Percentiles rank a stretch among this genome's conserved stretches.
Evolutionary conservation across 2,888 invertebrate genomes (phyloP).

Genomic region (Nebria salina): DNA sequence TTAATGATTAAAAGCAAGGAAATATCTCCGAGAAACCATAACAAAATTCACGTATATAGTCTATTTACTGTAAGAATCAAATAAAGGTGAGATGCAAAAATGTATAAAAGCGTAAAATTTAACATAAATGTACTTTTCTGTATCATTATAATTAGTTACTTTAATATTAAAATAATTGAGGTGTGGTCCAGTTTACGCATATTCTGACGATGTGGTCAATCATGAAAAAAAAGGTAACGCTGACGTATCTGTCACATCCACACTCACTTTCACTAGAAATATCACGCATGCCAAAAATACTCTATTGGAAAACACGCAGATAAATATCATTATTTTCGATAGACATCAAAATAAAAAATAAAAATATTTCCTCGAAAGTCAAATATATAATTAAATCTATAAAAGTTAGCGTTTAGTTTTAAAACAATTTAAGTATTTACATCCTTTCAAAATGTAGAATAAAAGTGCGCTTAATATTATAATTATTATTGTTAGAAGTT

Average conservation of each 20-base stretch:
- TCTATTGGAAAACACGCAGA: slow-evolving; percentile 21
- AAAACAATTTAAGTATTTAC: no score
- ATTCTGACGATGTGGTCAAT: neutral
- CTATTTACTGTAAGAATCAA: no score
- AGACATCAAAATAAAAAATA: slow-evolving; percentile 20
- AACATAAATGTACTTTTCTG: neutral
- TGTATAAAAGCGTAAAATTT: neutral
- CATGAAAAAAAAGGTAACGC: neutral
- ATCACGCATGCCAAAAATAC: slow-evolving; percentile 23
- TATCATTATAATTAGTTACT: no score
- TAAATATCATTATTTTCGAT: slow-evolving; percentile 27
- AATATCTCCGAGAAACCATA: no score
- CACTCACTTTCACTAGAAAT: slow-evolving; percentile 30
- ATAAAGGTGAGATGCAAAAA: no score
- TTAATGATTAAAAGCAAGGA: no score
- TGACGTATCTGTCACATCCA: neutral
- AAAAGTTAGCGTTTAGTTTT: no score
- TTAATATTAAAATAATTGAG: neutral
- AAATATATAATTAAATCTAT: no score
- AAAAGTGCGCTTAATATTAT: no score
- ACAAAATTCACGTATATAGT: no score
- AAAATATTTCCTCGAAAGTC: neutral
- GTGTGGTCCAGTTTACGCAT: neutral
- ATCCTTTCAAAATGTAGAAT: no score
- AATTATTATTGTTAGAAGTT: no score